These are phyloP conservation scores for Pseudoips prasinana DNA, from an alignment of 2,888 invertebrate genomes.

Conservation along the genomic window DNA sequence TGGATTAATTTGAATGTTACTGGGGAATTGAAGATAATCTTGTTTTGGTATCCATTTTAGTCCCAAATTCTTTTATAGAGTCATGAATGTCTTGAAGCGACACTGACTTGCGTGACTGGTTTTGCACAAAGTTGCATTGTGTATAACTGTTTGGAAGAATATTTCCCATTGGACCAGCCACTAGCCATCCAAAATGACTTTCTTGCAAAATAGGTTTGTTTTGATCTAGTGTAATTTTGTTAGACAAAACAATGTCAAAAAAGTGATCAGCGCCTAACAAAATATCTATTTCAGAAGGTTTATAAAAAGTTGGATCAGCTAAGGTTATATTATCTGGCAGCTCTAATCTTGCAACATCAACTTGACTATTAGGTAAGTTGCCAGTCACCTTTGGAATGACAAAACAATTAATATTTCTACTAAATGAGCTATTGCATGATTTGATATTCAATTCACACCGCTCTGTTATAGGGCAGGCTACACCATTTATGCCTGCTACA, in stretches of 20 bases:
- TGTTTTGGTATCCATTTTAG: too few species aligned
- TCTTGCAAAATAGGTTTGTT: background rate
- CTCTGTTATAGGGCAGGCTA: background rate
- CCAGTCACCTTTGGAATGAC: background rate
- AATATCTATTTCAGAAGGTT: background rate
- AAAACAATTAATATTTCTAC: background rate
- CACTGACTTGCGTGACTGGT: too few species aligned
- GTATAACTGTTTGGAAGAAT: too few species aligned
- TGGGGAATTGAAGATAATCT: too few species aligned
- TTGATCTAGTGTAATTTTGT: background rate
- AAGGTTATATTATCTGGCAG: background rate
- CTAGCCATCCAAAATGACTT: background rate
- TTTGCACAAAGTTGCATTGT: too few species aligned
- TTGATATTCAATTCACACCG: background rate
- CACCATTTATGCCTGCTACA: background rate
- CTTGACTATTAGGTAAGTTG: background rate
- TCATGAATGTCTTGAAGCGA: too few species aligned
- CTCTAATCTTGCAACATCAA: background rate
- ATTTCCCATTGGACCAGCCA: constrained; percentile 1
- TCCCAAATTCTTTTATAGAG: too few species aligned
- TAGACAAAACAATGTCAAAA: background rate
- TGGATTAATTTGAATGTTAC: too few species aligned
- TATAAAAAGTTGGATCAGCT: background rate
- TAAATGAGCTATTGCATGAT: background rate
- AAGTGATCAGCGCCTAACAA: background rate